Evolutionary conservation across 2,113 vertebrate species (phyloP).

Genomic region (Oreochromis tanganicae): DNA sequence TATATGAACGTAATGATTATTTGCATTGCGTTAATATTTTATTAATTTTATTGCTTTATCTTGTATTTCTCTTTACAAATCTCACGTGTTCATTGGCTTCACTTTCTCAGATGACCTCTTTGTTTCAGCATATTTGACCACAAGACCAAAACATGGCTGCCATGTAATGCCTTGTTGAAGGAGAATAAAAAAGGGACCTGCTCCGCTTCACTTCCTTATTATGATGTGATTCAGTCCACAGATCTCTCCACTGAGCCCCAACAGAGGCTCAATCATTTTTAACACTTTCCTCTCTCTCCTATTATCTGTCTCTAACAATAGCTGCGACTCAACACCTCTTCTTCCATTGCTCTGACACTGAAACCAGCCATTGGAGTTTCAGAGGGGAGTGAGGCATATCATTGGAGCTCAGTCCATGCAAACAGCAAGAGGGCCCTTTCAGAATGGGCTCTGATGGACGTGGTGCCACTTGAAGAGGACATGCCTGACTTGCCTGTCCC

Average conservation of each 20-base stretch:
- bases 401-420: slow-evolving; percentile 75
- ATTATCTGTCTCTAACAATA: slow-evolving; percentile 68
- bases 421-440: slow-evolving; percentile 76
- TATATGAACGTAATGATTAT: background rate
- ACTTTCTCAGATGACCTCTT: slow-evolving; percentile 21
- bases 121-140: slow-evolving; percentile 57
- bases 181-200: slow-evolving; percentile 59
- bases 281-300: slow-evolving; percentile 68
- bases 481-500: slow-evolving; percentile 88
- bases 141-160: slow-evolving; percentile 60
- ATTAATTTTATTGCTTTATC: background rate
- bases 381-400: slow-evolving; percentile 79
- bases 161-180: slow-evolving; percentile 60
- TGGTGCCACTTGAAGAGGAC: slow-evolving; percentile 81
- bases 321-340: slow-evolving; percentile 64
- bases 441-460: slow-evolving; percentile 76
- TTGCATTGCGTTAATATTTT: background rate
- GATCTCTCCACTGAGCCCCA: slow-evolving; percentile 67
- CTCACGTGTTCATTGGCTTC: background rate
- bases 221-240: slow-evolving; percentile 76
- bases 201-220: slow-evolving; percentile 72
- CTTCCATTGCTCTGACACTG: slow-evolving; percentile 62
- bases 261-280: slow-evolving; percentile 75
- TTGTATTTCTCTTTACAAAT: background rate
- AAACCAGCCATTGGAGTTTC: slow-evolving; percentile 74